phyloP scores from a whole-genome alignment of 1,140 invertebrate genomes.

The Ceratosolen solmsi region DNA sequence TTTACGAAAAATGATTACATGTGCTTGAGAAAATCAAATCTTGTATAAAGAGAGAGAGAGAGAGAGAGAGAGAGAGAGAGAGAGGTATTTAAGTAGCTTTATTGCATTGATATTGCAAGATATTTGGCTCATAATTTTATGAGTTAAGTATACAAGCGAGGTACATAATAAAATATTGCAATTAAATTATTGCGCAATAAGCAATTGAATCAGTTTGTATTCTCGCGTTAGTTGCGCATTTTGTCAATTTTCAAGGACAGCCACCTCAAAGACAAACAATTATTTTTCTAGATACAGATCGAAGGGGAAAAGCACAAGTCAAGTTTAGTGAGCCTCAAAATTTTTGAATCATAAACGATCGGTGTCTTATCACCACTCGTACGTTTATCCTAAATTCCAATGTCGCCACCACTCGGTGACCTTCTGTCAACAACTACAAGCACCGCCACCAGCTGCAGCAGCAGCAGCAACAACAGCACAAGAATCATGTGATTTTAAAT shows the following conservation, averaged over 20 bases:
- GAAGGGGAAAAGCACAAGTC: too few species aligned
- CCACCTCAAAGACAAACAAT: conserved; percentile 4
- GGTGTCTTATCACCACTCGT: too few species aligned
- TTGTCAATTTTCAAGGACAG: conserved; percentile 8
- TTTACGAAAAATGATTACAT: background rate
- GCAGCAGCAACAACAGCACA: too few species aligned
- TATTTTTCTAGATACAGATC: background rate
- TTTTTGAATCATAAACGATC: too few species aligned
- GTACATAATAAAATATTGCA: conserved; percentile 5
- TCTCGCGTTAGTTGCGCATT: background rate
- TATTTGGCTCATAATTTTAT: conserved; percentile 23
- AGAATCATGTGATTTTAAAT: too few species aligned
- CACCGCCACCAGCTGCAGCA: too few species aligned
- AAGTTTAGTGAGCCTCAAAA: too few species aligned
- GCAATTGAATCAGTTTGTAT: conserved; percentile 8
- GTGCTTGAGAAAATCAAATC: background rate
- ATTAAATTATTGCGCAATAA: conserved; percentile 5
- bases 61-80: background rate
- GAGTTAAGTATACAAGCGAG: background rate
- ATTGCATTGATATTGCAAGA: conserved; percentile 19
- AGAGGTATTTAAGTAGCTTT: background rate
- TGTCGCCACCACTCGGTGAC: too few species aligned
- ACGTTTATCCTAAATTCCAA: too few species aligned
- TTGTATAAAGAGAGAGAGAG: background rate
- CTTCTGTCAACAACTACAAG: too few species aligned